phyloP scores from a whole-genome alignment of 2,888 invertebrate genomes.

The Dryococelus australis region DNA sequence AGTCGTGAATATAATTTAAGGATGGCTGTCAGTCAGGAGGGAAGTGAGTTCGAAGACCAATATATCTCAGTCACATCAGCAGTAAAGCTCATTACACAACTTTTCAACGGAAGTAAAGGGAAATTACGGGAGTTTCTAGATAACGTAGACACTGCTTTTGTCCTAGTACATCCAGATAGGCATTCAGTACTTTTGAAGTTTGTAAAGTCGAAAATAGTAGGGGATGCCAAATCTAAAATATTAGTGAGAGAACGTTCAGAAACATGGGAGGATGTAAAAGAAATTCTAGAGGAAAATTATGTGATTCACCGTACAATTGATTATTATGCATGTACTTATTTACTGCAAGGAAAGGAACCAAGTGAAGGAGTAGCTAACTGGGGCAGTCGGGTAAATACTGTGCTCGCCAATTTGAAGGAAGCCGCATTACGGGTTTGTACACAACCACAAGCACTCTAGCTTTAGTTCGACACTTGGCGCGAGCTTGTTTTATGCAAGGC shows the following conservation, averaged over 20 bases:
- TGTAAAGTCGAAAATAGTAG: not conserved
- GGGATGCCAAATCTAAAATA: not conserved
- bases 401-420: not conserved
- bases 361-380: not conserved
- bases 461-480: not conserved
- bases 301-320: not conserved
- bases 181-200: not conserved
- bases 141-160: not conserved
- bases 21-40: not conserved
- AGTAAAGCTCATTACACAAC: not conserved
- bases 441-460: not conserved
- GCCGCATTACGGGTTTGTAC: not conserved
- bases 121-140: not conserved
- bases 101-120: not conserved
- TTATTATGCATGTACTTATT: not conserved
- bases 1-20: too few species aligned
- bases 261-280: not conserved
- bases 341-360: not conserved
- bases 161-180: not conserved
- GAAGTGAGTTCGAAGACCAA: not conserved
- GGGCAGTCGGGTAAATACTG: not conserved
- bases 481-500: not conserved
- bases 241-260: not conserved
- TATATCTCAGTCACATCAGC: not conserved
- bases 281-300: not conserved